Conservation (phyloP, 64 coral and sea anemone species). For the Montipora cactus region DNA sequence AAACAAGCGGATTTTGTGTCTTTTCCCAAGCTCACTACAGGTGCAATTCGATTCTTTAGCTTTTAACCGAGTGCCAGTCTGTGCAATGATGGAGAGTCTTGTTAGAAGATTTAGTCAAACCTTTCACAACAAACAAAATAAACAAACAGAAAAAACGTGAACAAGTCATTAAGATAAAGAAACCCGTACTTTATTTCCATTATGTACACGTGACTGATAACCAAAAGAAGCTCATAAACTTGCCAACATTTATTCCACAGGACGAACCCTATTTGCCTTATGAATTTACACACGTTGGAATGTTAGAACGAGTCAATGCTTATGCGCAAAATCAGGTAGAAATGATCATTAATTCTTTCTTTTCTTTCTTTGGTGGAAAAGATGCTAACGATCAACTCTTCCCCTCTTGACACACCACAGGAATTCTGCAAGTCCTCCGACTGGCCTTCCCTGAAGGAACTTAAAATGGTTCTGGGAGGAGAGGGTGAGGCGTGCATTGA, state of each 20-base stretch:
- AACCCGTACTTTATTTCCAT: neutral
- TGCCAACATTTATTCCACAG: neutral
- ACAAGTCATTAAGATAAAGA: too few species aligned
- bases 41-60: too few species aligned
- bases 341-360: neutral
- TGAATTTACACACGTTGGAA: slow-evolving; percentile 69
- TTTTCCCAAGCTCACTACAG: too few species aligned
- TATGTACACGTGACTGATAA: neutral
- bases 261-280: slow-evolving; percentile 66
- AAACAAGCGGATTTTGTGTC: too few species aligned
- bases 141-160: too few species aligned
- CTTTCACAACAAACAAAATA: too few species aligned
- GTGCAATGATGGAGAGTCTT: too few species aligned
- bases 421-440: slow-evolving; percentile 49
- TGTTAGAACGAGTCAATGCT: slow-evolving; percentile 72
- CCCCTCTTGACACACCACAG: neutral
- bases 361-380: too few species aligned
- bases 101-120: too few species aligned
- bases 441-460: slow-evolving; percentile 53
- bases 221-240: neutral
- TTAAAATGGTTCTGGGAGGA: slow-evolving; percentile 6
- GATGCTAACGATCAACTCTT: neutral
- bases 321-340: slow-evolving; percentile 67
- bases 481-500: slow-evolving; percentile 51
- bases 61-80: too few species aligned